Conservation (phyloP, 1,140 invertebrate genomes). For the Aphidius gifuensis region DNA sequence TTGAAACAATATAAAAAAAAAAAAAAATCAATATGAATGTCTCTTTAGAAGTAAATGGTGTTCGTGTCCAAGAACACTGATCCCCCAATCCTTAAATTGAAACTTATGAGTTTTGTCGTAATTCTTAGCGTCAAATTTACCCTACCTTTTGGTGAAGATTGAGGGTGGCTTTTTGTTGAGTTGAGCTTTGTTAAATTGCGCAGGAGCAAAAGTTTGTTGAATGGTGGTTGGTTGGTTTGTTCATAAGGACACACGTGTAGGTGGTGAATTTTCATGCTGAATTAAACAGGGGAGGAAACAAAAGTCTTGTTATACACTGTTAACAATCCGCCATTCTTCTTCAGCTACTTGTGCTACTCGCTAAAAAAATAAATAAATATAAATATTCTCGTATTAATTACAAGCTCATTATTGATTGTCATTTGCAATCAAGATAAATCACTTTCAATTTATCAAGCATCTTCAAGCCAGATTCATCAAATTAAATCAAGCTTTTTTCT, state of each 20-base stretch:
- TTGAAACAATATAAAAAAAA: no score
- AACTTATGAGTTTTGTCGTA: slow-evolving; percentile 53
- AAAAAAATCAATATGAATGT: slow-evolving; percentile 38
- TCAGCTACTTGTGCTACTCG: slow-evolving; percentile 25
- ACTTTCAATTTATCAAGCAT: no score
- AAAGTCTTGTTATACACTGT: neutral
- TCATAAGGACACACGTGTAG: neutral
- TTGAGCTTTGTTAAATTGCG: neutral
- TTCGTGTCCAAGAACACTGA: slow-evolving; percentile 43
- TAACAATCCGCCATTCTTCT: slow-evolving; percentile 40
- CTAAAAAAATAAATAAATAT: slow-evolving; percentile 26
- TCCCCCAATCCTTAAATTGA: slow-evolving; percentile 50
- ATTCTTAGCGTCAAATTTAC: slow-evolving; percentile 11
- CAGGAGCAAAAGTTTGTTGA: slow-evolving; percentile 14
- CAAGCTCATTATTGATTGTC: neutral
- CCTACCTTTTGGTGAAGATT: slow-evolving; percentile 15
- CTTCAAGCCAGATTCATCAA: no score
- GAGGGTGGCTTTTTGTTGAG: neutral
- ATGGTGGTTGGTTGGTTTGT: slow-evolving; percentile 15
- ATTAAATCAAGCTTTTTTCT: no score
- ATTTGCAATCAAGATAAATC: no score
- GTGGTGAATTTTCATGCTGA: neutral
- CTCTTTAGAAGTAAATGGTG: slow-evolving; percentile 29
- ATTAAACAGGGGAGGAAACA: no score
- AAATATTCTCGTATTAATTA: neutral